phyloP scores from a whole-genome alignment of 2,797 vertebrate genomes.

The Forpus xanthops region DNA sequence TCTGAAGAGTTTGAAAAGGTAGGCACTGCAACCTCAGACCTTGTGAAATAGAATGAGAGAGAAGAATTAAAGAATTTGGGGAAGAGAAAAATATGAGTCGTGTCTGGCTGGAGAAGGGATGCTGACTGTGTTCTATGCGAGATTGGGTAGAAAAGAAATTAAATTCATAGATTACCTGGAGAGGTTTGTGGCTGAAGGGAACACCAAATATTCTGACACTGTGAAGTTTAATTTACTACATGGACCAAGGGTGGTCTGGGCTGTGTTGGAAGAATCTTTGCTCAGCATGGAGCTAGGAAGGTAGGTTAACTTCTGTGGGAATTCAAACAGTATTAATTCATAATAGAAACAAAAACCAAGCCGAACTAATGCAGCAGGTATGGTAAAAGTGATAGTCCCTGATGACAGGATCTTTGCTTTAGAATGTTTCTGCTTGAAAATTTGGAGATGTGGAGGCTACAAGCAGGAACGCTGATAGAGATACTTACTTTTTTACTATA shows the following conservation, averaged over 20 bases:
- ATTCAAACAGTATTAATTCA: neutral
- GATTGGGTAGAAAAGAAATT: neutral
- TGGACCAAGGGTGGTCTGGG: neutral
- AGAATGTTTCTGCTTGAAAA: neutral
- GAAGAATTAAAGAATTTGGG: neutral
- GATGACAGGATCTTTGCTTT: neutral
- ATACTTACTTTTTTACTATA: neutral
- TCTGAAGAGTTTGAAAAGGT: neutral
- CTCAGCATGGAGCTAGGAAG: neutral
- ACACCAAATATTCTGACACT: neutral
- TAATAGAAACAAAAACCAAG: neutral
- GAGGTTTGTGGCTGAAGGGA: neutral
- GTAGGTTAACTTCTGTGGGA: neutral
- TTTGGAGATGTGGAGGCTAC: neutral
- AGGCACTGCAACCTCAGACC: neutral
- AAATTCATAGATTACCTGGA: neutral
- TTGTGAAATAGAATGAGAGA: neutral
- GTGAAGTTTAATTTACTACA: neutral
- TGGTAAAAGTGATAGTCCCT: neutral
- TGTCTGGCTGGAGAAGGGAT: neutral
- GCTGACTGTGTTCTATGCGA: neutral
- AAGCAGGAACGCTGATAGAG: neutral
- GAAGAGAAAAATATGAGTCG: neutral
- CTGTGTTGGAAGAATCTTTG: neutral
- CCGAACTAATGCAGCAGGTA: neutral